Base-by-base conservation (phyloP, 2,797 vertebrate genomes). In the Coluber constrictor region DNA sequence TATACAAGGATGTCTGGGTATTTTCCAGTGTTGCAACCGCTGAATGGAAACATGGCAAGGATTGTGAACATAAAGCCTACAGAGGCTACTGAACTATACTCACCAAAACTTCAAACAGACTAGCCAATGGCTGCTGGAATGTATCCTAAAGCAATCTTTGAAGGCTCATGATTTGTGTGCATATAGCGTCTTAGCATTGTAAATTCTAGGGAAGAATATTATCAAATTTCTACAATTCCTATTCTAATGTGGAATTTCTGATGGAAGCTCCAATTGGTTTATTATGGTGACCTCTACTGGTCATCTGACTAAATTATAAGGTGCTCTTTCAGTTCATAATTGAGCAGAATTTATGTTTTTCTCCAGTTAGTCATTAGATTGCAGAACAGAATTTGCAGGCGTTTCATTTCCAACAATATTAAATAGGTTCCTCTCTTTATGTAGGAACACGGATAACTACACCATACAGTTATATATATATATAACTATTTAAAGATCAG, bases 41-140 rank as follows among this genome's bases (percentile, higher is more conserved):
- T 79, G 94, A 60, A 94, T 95, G 93, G 94, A 91, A 94, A 92
- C 0, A 47, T 0, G 88, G 93, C 60, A 83, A 12, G 37, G 2
- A 47, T 5, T 83, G 20, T 47, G 20, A 25, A 83, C 74, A 83
- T 83, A 47, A 54, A 29, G 83, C 13, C 12, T 54, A 5, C 47
- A 29, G 47, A 86, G 43, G 83, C 47, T 86, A 27, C 47, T 29
- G 25, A 29, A 54, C 27, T 86, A 55, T 13, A n/a, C 3, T 29
- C 27, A 51, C 47, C 47, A 86, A 54, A 86, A 20, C 13, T 16
- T 51, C 47, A 83, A 83, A 83, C 37, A 83, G 37, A 83, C 47
- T 47, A 47, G 37, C 37, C 20, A 83, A 5, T 23, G 18, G 74
- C 9, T 79, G 37, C 37, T 83, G 37, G 37, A 83, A 25, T 43